Evolutionary conservation across 35 echinoderm and acorn worm genomes (phyloP).

Genomic region (Heliocidaris erythrogramma): DNA sequence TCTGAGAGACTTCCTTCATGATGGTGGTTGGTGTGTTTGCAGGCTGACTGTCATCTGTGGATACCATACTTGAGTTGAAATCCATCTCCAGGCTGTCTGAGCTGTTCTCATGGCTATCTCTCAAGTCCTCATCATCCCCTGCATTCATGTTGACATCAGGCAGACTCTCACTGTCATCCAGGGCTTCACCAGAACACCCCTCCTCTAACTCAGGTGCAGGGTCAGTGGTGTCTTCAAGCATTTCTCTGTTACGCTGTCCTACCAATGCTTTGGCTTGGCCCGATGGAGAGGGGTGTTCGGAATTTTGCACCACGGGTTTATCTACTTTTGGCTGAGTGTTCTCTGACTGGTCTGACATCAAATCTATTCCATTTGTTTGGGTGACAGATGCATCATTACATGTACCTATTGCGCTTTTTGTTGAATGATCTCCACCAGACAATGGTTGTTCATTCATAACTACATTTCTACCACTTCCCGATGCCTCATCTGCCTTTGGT

Average conservation of each 20-base stretch:
- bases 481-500: neutral
- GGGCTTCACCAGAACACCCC: neutral
- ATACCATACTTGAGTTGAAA: too few relatives aligned
- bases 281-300: neutral
- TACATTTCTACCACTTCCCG: neutral
- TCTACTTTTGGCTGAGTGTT: neutral
- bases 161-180: constrained; percentile 27
- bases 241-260: neutral
- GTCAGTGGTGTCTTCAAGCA: neutral
- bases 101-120: neutral
- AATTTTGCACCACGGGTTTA: neutral
- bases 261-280: neutral
- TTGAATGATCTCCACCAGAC: too few relatives aligned
- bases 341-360: neutral
- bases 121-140: neutral
- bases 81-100: neutral
- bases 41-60: neutral
- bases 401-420: neutral
- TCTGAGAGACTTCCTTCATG: neutral
- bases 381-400: neutral
- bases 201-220: neutral
- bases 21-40: neutral
- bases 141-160: neutral
- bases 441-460: neutral
- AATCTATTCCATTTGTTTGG: neutral